These are phyloP conservation scores for Anodontia alba DNA, from an alignment of 2,888 invertebrate species.

Conservation along the genomic window DNA sequence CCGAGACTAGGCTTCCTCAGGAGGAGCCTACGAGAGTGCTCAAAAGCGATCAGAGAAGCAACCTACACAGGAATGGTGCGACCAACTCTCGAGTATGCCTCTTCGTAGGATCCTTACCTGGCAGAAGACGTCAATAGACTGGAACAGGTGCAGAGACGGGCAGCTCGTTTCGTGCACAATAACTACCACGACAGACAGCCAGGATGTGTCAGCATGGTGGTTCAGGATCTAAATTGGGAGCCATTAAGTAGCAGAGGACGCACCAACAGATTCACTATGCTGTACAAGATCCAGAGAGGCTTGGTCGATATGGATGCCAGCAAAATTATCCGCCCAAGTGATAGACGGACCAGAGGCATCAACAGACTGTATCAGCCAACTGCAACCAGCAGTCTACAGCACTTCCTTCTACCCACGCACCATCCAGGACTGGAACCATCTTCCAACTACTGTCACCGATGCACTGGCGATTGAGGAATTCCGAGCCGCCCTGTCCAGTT, in stretches of 20 bases:
- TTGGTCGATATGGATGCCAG: neutral
- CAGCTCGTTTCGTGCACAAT: conserved; percentile 3
- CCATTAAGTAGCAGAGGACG: conserved; percentile 5
- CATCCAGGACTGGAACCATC: neutral
- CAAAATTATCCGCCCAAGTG: neutral
- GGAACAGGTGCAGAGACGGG: conserved; percentile 20
- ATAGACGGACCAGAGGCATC: neutral
- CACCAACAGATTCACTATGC: neutral
- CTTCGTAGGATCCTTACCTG: neutral
- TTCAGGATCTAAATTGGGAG: conserved; percentile 15
- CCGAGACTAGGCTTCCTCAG: conserved; percentile 6
- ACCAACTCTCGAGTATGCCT: neutral
- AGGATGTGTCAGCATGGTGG: conserved; percentile 18
- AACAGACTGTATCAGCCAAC: conserved; percentile 7
- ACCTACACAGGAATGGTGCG: neutral
- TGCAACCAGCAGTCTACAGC: neutral
- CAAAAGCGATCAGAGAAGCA: neutral
- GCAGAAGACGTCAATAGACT: neutral
- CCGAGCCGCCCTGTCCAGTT: neutral
- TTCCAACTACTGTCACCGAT: neutral
- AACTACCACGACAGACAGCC: conserved; percentile 17
- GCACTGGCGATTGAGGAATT: neutral
- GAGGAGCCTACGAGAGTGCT: conserved; percentile 2
- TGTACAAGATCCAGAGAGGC: neutral
- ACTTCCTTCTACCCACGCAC: neutral